Evolutionary conservation across 2,113 vertebrate species (phyloP).

Genomic region (Corythornis cristatus): DNA sequence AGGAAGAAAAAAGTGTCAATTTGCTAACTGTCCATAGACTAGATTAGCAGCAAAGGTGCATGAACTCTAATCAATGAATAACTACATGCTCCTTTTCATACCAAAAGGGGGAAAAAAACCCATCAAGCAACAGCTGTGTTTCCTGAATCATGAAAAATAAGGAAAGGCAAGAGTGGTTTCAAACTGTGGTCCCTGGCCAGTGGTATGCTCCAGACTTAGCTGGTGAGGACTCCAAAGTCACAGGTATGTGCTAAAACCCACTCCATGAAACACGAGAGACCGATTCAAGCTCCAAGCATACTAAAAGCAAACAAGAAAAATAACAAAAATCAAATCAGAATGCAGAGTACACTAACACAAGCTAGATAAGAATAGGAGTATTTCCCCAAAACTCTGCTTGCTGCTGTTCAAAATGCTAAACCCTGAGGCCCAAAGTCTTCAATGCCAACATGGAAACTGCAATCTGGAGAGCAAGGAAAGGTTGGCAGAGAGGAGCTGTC

Average conservation of each 20-base stretch:
- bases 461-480: neutral
- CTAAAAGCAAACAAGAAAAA: neutral
- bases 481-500: neutral
- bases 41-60: constrained; percentile 34
- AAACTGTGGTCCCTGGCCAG: neutral
- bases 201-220: neutral
- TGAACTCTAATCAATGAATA: constrained; percentile 28
- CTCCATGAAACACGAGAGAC: neutral
- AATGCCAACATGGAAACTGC: rapidly evolving
- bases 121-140: neutral
- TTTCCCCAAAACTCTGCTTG: neutral
- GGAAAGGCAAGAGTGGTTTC: neutral
- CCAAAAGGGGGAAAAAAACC: neutral
- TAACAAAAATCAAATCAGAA: neutral
- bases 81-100: constrained; percentile 14
- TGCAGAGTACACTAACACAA: neutral
- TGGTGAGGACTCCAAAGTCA: neutral
- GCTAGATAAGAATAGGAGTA: neutral
- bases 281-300: neutral
- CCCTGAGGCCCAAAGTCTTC: neutral
- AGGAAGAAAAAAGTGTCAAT: neutral
- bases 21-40: constrained; percentile 43
- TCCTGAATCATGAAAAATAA: neutral
- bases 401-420: neutral
- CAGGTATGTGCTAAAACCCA: neutral